These are phyloP conservation scores for Beaufortia kweichowensis DNA, from an alignment of 2,113 vertebrate genomes.

Conservation along the genomic window DNA sequence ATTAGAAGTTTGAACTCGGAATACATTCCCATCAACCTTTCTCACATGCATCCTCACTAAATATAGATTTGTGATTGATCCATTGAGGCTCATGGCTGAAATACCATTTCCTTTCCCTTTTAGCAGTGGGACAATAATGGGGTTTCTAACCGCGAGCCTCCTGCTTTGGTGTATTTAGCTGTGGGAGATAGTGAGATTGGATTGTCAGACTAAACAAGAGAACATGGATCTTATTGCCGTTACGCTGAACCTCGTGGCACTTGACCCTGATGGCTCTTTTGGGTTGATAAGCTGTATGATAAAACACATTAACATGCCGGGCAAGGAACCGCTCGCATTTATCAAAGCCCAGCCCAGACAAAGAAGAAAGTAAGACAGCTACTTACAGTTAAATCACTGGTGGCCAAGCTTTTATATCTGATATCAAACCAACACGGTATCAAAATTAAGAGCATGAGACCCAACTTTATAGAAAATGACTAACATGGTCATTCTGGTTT, in stretches of 20 bases:
- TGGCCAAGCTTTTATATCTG: not conserved
- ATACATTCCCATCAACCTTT: constrained; percentile 32
- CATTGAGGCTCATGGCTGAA: constrained; percentile 23
- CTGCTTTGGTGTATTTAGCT: constrained; percentile 34
- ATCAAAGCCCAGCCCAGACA: constrained; percentile 60
- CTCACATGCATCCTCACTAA: constrained; percentile 41
- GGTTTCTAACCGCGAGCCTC: constrained; percentile 4
- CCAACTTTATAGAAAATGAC: not conserved
- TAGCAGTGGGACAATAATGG: constrained; percentile 20
- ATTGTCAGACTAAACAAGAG: constrained; percentile 57
- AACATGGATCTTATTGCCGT: constrained; percentile 66
- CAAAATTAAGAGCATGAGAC: too few species aligned
- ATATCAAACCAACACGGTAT: not conserved
- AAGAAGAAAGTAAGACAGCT: constrained; percentile 21
- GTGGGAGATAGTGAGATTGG: constrained; percentile 35
- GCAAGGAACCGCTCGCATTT: constrained; percentile 69
- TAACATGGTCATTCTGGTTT: too few species aligned
- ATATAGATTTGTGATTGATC: constrained; percentile 40
- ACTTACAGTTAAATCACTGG: not conserved
- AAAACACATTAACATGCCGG: constrained; percentile 77
- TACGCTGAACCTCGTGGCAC: constrained; percentile 69
- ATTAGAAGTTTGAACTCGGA: constrained; percentile 10
- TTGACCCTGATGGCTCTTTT: constrained; percentile 69
- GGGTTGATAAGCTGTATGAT: constrained; percentile 75
- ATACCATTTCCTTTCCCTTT: constrained; percentile 22